Percentiles rank a stretch among this genome's conserved stretches.
These are phyloP conservation scores for Alentia gelatinosa DNA, from an alignment of 2,888 invertebrate genomes.

Conservation along the genomic window DNA sequence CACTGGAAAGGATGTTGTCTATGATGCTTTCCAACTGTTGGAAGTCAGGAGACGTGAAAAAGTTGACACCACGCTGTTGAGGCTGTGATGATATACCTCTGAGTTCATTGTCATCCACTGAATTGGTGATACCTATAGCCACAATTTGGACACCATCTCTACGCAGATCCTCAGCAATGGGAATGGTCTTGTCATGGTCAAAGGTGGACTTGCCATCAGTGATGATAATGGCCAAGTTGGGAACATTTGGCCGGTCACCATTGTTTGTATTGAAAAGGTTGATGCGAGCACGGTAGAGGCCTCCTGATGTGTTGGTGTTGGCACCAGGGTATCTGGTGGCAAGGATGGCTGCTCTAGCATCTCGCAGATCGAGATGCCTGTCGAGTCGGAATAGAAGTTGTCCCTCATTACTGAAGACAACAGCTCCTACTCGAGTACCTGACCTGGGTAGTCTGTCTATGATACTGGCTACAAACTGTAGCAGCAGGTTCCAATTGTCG, in stretches of 20 bases:
- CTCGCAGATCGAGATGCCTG: slow-evolving; percentile 4
- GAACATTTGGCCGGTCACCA: slow-evolving; percentile 46
- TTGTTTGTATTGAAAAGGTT: slow-evolving; percentile 11
- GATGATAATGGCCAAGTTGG: slow-evolving; percentile 44
- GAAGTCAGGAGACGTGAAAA: slow-evolving; percentile 26
- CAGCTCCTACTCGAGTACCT: slow-evolving; percentile 33
- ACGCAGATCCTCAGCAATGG: slow-evolving; percentile 16
- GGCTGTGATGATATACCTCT: slow-evolving; percentile 48
- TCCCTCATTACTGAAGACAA: slow-evolving; percentile 6
- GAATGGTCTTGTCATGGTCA: slow-evolving; percentile 32
- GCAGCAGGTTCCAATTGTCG: slow-evolving; percentile 13
- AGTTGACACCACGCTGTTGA: neutral
- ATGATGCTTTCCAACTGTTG: neutral
- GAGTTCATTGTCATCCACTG: slow-evolving; percentile 47
- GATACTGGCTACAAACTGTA: neutral
- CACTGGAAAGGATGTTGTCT: neutral
- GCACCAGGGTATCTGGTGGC: slow-evolving; percentile 53
- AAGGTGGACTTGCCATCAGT: slow-evolving; percentile 55
- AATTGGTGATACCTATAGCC: slow-evolving; percentile 30
- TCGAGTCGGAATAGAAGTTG: slow-evolving; percentile 15
- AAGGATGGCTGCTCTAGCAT: slow-evolving; percentile 37
- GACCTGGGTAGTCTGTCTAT: neutral
- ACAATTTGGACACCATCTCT: slow-evolving; percentile 43
- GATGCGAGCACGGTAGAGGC: slow-evolving; percentile 47
- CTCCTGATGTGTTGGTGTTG: slow-evolving; percentile 62